Evolutionary conservation across 2,888 invertebrate species (phyloP), one percentile per base, ranked within the genome.

Genomic region (Willowsia nigromaculata): DNA sequence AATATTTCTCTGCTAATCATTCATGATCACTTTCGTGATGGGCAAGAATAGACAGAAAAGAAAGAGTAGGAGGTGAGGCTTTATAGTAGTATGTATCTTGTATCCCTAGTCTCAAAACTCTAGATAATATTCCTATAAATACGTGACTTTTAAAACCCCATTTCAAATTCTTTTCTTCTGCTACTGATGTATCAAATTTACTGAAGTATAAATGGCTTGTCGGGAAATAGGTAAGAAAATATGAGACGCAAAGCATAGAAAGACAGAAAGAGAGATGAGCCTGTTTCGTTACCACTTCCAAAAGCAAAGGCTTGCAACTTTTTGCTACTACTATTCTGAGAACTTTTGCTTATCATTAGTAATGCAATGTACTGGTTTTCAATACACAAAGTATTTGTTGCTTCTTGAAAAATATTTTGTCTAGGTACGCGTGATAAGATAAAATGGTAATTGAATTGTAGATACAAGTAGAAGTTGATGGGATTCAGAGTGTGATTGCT

Each of bases 1-100:
- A 62, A 62, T 62, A 62, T 62, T 62, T 62, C 5, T 62, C 33
- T 62, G n/a, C 30, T 62, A 62, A 62, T 62, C 62, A 30, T 62
- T 62, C 62, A 62, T 6, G 30, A 62, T 62, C 25, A 13, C 13
- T 18, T 59, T 59, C 18, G 59, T 59, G 59, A 59, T 25, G 25
- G 11, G 25, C 27, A 59, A 53, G 5, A 22, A 18, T 7, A 53
- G 53, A n/a, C 53, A 53, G 53, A 6, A 22, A 18, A 18, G 13
- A n/a, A 5, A 53, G 50, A 6, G 43, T 13, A 43, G 43, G 43
- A 43, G 13, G 11, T 13, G n/a, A 53, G 53, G n/a, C n/a, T n/a
- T n/a, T n/a, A n/a, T n/a, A n/a, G n/a, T n/a, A n/a, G n/a, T n/a
- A n/a, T n/a, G n/a, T n/a, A n/a, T n/a, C n/a, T n/a, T n/a, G n/a